These are phyloP conservation scores for Palythoa grandiflora DNA, from an alignment of 92 coral and sea anemone genomes.

Conservation along the genomic window DNA sequence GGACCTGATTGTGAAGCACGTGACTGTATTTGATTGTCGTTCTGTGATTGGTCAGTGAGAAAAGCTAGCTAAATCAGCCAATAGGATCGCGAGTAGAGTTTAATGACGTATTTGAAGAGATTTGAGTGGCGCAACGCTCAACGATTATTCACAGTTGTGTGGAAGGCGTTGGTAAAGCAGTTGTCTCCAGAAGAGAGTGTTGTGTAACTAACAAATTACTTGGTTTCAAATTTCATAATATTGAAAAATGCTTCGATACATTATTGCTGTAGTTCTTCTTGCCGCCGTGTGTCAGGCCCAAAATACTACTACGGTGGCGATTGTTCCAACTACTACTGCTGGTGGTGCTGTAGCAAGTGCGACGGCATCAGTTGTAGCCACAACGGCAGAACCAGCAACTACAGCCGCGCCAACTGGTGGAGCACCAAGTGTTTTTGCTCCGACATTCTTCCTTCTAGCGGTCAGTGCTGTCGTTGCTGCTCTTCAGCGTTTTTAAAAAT, in stretches of 20 bases:
- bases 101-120: slow-evolving; percentile 53
- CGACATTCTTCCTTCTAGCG: slow-evolving; percentile 29
- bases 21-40: slow-evolving; percentile 58
- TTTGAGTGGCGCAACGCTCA: slow-evolving; percentile 69
- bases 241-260: slow-evolving; percentile 12
- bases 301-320: neutral
- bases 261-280: slow-evolving; percentile 21
- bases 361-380: neutral
- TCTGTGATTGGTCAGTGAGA: slow-evolving; percentile 43
- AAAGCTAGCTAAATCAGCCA: neutral
- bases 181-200: neutral
- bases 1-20: neutral
- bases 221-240: slow-evolving; percentile 33
- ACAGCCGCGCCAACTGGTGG: neutral
- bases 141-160: slow-evolving; percentile 45
- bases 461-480: slow-evolving; percentile 39
- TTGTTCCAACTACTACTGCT: neutral
- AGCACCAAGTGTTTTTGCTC: neutral
- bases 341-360: neutral
- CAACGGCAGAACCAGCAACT: neutral
- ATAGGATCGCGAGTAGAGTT: neutral
- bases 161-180: neutral
- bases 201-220: neutral
- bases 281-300: slow-evolving; percentile 16
- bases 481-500: slow-evolving; percentile 27